These are phyloP conservation scores for Hydriomena furcata DNA, from an alignment of 2,888 invertebrate species.

Conservation along the genomic window DNA sequence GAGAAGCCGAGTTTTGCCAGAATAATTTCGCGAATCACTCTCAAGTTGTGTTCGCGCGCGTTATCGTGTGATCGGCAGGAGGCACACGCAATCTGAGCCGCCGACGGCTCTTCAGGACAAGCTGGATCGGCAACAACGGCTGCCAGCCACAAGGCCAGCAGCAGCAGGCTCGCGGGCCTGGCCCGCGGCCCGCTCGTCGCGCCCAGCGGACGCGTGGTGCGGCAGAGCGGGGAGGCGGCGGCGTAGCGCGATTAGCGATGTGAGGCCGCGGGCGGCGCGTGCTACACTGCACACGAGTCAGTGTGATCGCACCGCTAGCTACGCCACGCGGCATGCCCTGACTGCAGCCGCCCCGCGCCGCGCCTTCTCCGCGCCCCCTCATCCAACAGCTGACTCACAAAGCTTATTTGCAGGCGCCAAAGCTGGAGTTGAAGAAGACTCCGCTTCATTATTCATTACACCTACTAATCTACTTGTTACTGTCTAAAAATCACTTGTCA, in stretches of 20 bases:
- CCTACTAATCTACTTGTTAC: too few species aligned
- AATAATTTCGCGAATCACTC: slow-evolving; percentile 86
- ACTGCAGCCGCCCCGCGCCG: slow-evolving; percentile 35
- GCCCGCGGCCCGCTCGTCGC: slow-evolving; percentile 83
- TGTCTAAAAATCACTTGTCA: too few species aligned
- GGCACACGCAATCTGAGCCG: slow-evolving; percentile 70
- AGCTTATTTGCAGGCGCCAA: slow-evolving; percentile 19
- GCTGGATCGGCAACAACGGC: slow-evolving; percentile 70
- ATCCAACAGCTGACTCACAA: slow-evolving; percentile 46
- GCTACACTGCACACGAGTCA: slow-evolving; percentile 75
- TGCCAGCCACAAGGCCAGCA: slow-evolving; percentile 79
- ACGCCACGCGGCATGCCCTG: slow-evolving; percentile 35
- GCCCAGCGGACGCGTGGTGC: slow-evolving; percentile 83
- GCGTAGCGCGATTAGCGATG: slow-evolving; percentile 76
- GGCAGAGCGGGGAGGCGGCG: slow-evolving; percentile 79
- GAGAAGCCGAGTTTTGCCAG: slow-evolving; percentile 85
- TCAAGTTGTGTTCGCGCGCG: slow-evolving; percentile 84
- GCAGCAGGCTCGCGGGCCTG: slow-evolving; percentile 83
- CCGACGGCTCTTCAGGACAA: slow-evolving; percentile 65
- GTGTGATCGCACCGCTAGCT: slow-evolving; percentile 33
- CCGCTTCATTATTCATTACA: not conserved
- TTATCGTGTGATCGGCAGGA: slow-evolving; percentile 83
- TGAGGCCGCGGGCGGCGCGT: slow-evolving; percentile 79
- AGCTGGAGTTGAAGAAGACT: not conserved
- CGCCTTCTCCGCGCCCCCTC: slow-evolving; percentile 44